phyloP scores from a whole-genome alignment of 2,888 invertebrate genomes.

The Drosophila borborema region DNA sequence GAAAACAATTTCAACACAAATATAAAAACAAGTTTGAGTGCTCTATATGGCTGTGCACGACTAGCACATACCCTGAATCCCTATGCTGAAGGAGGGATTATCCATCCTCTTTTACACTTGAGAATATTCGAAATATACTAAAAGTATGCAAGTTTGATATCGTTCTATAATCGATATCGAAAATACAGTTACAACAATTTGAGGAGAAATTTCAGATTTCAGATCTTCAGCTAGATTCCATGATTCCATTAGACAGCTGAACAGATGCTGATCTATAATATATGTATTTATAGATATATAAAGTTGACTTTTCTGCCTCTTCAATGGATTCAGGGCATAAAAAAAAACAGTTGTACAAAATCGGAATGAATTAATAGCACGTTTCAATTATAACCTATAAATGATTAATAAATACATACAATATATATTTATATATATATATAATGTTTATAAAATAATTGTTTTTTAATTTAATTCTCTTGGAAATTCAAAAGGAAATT shows the following conservation, averaged over 20 bases:
- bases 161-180: not conserved
- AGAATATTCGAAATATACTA: not conserved
- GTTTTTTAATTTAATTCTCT: conserved; percentile 21
- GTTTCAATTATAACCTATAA: conserved; percentile 27
- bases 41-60: not conserved
- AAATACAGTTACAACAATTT: not conserved
- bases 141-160: no score
- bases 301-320: not conserved
- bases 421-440: not conserved
- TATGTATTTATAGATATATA: not conserved
- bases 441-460: not conserved
- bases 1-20: conserved; percentile 37
- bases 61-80: conserved; percentile 7
- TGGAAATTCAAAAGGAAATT: conserved; percentile 42
- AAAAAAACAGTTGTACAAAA: conserved; percentile 19
- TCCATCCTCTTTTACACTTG: no score
- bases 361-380: conserved; percentile 35
- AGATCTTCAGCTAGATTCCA: not conserved
- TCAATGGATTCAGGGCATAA: not conserved
- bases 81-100: not conserved
- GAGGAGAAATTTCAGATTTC: not conserved
- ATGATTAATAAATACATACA: not conserved
- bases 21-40: conserved; percentile 9
- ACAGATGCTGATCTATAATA: not conserved
- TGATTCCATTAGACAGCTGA: not conserved